Evolutionary conservation across 2,888 invertebrate genomes (phyloP).

Genomic region (Drosophila planitibia): DNA sequence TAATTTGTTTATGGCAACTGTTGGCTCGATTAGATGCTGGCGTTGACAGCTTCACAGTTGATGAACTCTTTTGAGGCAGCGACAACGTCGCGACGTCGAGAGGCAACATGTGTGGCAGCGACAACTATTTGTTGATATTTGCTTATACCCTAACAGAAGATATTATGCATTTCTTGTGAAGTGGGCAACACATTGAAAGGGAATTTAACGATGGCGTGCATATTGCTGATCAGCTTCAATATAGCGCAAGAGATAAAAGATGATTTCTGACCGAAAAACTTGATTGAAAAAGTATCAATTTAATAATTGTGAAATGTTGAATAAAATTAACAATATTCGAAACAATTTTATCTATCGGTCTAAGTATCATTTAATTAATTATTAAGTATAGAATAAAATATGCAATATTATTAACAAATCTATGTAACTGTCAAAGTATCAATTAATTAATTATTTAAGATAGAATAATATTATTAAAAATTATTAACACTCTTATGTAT

Average conservation of each 20-base stretch:
- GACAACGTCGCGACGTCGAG: constrained; percentile 16
- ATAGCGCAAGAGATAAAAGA: background rate
- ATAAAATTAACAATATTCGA: background rate
- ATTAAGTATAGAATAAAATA: background rate
- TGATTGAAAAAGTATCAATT: background rate
- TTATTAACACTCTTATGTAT: background rate
- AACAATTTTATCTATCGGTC: background rate
- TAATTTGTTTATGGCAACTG: constrained; percentile 80
- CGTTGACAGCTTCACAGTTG: constrained; percentile 72
- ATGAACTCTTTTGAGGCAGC: constrained; percentile 71
- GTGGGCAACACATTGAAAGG: too few relatives aligned
- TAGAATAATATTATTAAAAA: background rate
- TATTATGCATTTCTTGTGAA: background rate
- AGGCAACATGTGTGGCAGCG: constrained; percentile 62
- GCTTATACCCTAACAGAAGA: background rate
- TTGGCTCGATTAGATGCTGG: constrained; percentile 67
- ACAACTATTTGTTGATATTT: constrained; percentile 6
- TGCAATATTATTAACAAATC: background rate
- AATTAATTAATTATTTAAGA: background rate
- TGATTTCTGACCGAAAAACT: background rate
- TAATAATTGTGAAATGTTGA: background rate
- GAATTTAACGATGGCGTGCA: background rate
- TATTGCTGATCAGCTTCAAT: background rate
- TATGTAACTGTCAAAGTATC: background rate
- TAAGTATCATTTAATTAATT: background rate